These are phyloP conservation scores for western clawed frog (Xenopus tropicalis) DNA, from an alignment of 2,113 vertebrate genomes.

Conservation along the genomic window UCB_Xtro_10.0 CM004443.2:49801501-49802000, in stretches of 20 bases:
- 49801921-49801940: background rate
- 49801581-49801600: conserved; percentile 55
- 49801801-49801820: background rate
- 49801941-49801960: background rate
- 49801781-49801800: background rate
- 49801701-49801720: background rate
- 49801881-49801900: background rate
- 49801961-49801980: background rate
- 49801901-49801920: background rate
- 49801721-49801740: background rate
- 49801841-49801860: background rate
- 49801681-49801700: background rate
- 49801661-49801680: background rate
- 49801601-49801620: conserved; percentile 56
- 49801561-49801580: conserved; percentile 63
- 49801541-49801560: conserved; percentile 56
- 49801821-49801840: background rate
- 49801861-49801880: background rate
- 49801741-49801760: background rate
- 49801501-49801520: conserved; percentile 73
- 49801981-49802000: background rate
- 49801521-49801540: conserved; percentile 59
- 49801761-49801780: background rate
- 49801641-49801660: conserved; percentile 8
- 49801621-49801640: conserved; percentile 46